phyloP scores from a whole-genome alignment of 2,797 vertebrate species.

The Periophthalmus magnuspinnatus region DNA sequence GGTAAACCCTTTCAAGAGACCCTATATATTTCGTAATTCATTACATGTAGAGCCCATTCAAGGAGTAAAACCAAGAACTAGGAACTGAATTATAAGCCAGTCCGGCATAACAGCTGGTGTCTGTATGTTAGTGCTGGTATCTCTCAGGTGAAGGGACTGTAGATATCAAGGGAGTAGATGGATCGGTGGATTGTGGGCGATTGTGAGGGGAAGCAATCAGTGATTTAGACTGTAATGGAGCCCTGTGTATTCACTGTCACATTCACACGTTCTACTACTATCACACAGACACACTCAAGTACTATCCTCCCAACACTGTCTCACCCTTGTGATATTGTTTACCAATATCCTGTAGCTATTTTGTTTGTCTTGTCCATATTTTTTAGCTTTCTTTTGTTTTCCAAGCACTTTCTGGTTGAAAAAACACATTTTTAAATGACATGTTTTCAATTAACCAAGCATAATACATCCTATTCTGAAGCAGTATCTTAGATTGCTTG shows the following conservation, averaged over 20 bases:
- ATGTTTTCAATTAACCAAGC: background rate
- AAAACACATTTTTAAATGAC: background rate
- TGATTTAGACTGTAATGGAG: conserved; percentile 84
- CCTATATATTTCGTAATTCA: background rate
- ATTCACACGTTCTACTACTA: conserved; percentile 64
- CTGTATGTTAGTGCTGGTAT: conserved; percentile 24
- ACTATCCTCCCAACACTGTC: conserved; percentile 39
- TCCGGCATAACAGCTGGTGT: conserved; percentile 25
- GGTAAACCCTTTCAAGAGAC: background rate
- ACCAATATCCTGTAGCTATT: conserved; percentile 22
- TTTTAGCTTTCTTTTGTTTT: conserved; percentile 17
- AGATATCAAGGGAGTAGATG: conserved; percentile 32
- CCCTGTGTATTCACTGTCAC: conserved; percentile 84
- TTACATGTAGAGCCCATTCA: background rate
- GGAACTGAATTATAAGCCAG: background rate
- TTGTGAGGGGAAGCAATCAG: conserved; percentile 71
- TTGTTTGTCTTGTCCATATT: conserved; percentile 26
- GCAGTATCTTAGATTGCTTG: conserved; percentile 9
- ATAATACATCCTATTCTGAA: background rate
- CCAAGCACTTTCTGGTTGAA: background rate
- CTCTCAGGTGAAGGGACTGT: conserved; percentile 30
- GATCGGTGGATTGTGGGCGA: conserved; percentile 30
- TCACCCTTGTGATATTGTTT: conserved; percentile 52
- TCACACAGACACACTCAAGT: conserved; percentile 57
- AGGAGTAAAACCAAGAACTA: background rate